phyloP scores from a whole-genome alignment of 2,888 invertebrate species.

The Hypselothyrea guttata region DNA sequence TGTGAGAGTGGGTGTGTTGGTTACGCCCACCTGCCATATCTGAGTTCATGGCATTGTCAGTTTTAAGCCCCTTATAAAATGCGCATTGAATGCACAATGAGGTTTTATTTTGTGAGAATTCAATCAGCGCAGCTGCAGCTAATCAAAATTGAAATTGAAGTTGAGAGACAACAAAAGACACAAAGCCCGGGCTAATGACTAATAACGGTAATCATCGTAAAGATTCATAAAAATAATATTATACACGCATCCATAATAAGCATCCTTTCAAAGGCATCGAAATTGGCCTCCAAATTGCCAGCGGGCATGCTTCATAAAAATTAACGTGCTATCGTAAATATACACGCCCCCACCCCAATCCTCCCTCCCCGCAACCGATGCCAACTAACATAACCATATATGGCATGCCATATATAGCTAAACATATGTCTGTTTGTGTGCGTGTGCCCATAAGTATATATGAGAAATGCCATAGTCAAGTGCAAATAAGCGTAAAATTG shows the following conservation, averaged over 20 bases:
- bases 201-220: slow-evolving; percentile 63
- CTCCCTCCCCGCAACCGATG: no score
- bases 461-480: slow-evolving; percentile 46
- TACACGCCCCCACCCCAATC: slow-evolving; percentile 14
- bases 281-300: slow-evolving; percentile 48
- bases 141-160: slow-evolving; percentile 22
- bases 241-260: slow-evolving; percentile 24
- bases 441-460: slow-evolving; percentile 13
- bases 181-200: slow-evolving; percentile 55
- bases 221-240: slow-evolving; percentile 45
- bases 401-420: neutral
- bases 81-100: slow-evolving; percentile 40
- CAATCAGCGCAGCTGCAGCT: slow-evolving; percentile 29
- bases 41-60: slow-evolving; percentile 16
- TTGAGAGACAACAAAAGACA: slow-evolving; percentile 17
- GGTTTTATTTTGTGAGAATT: slow-evolving; percentile 14
- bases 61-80: slow-evolving; percentile 12
- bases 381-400: no score
- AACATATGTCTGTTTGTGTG: slow-evolving; percentile 8
- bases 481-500: slow-evolving; percentile 72
- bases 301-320: slow-evolving; percentile 57
- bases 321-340: slow-evolving; percentile 67
- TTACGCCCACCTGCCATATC: slow-evolving; percentile 31
- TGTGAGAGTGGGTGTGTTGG: slow-evolving; percentile 15
- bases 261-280: slow-evolving; percentile 5